Evolutionary conservation across 1,140 invertebrate genomes (phyloP).

Genomic region (Mamestra configurata): DNA sequence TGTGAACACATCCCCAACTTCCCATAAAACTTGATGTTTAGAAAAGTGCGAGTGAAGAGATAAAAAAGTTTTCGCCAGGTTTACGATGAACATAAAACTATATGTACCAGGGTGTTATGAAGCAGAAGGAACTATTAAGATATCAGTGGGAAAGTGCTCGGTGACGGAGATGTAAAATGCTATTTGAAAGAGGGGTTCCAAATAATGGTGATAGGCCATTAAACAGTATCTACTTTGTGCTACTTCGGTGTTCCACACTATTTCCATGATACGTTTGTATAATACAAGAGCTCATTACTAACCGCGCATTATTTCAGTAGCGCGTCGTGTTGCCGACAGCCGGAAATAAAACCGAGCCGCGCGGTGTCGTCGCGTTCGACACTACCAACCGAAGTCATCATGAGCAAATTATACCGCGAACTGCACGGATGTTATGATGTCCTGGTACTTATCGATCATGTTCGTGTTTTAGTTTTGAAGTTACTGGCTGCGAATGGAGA

Average conservation of each 20-base stretch:
- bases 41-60: constrained; percentile 45
- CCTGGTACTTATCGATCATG: constrained; percentile 10
- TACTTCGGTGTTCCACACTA: neutral
- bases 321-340: constrained; percentile 40
- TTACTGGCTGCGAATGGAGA: no score
- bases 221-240: neutral
- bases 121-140: constrained; percentile 41
- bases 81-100: constrained; percentile 46
- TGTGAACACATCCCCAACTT: constrained; percentile 30
- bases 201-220: neutral
- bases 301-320: constrained; percentile 13
- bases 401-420: constrained; percentile 9
- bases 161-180: neutral
- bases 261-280: neutral
- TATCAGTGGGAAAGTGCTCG: constrained; percentile 16
- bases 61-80: constrained; percentile 47
- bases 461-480: neutral
- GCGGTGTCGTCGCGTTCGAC: constrained; percentile 26
- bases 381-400: constrained; percentile 31
- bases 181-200: neutral
- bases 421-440: constrained; percentile 15
- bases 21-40: constrained; percentile 48
- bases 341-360: constrained; percentile 41
- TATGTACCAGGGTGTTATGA: constrained; percentile 48
- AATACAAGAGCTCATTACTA: constrained; percentile 35